These are phyloP conservation scores for Sebastes itinus DNA, from an alignment of 2,797 vertebrate genomes.

Conservation along the genomic window DNA sequence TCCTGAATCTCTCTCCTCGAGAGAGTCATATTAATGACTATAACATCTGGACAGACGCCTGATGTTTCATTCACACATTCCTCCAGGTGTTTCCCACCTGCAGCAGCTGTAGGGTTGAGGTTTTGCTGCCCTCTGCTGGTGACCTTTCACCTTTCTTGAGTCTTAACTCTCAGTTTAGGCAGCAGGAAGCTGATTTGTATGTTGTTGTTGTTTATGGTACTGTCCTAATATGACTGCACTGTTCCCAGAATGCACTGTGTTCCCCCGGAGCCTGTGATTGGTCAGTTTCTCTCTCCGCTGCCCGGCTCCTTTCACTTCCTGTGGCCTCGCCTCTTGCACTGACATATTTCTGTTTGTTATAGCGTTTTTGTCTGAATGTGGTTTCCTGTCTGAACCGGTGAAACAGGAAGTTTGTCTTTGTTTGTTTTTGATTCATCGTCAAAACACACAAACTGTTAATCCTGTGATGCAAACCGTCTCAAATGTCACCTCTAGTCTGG, in stretches of 20 bases:
- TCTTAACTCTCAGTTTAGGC: not conserved
- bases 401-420: constrained; percentile 11
- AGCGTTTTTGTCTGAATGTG: not conserved
- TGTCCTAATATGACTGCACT: constrained; percentile 56
- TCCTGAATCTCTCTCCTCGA: not conserved
- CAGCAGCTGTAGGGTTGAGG: not conserved
- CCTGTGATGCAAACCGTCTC: not conserved
- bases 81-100: not conserved
- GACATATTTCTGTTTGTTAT: not conserved
- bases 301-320: constrained; percentile 35
- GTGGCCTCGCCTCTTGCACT: constrained; percentile 30
- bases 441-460: not conserved
- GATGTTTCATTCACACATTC: constrained; percentile 1
- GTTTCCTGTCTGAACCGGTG: constrained; percentile 8
- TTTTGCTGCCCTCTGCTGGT: not conserved
- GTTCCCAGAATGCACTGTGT: constrained; percentile 75
- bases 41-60: not conserved
- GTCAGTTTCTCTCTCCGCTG: not conserved
- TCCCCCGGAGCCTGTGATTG: not conserved
- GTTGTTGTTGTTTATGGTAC: constrained; percentile 37
- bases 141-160: not conserved
- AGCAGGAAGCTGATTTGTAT: not conserved
- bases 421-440: not conserved
- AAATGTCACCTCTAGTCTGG: too few species aligned
- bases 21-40: too few species aligned